Conservation (phyloP, 2,888 invertebrate species). For the Ceramica pisi region DNA sequence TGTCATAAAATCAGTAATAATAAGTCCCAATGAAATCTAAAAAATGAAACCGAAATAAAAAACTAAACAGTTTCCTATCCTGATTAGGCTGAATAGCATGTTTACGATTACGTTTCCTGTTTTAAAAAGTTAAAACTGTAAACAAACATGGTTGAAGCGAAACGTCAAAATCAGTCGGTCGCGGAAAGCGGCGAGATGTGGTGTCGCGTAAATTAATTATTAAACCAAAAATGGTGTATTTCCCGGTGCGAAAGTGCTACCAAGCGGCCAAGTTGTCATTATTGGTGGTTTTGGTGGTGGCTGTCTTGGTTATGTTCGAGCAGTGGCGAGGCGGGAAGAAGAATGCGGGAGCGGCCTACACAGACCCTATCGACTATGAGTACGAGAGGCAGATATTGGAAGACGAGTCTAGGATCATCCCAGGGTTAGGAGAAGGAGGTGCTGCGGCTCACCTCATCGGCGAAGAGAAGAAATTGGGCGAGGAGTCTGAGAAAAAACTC, state of each 20-base stretch:
- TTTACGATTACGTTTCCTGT: conserved; percentile 90
- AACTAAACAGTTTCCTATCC: conserved; percentile 58
- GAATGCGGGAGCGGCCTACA: conserved; percentile 71
- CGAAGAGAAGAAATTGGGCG: conserved; percentile 92
- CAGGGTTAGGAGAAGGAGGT: conserved; percentile 93
- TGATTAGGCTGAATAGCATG: conserved; percentile 87
- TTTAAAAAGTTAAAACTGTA: conserved; percentile 78
- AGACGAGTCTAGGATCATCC: conserved; percentile 92
- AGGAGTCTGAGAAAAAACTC: conserved; percentile 94
- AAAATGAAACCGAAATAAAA: conserved; percentile 37
- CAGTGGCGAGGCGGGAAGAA: conserved; percentile 86
- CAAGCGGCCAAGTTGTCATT: conserved; percentile 79
- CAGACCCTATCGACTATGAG: conserved; percentile 73
- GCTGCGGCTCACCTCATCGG: conserved; percentile 92
- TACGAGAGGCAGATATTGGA: conserved; percentile 89
- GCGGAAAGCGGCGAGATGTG: conserved; percentile 68
- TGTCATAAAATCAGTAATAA: conserved; percentile 14
- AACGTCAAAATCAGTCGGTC: conserved; percentile 78
- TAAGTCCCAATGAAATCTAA: conserved; percentile 8
- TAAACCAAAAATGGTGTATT: conserved; percentile 77
- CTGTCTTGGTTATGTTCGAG: conserved; percentile 82
- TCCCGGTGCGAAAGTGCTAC: conserved; percentile 85
- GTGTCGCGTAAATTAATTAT: conserved; percentile 52
- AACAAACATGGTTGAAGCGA: conserved; percentile 77
- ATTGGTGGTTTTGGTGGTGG: conserved; percentile 79